Conservation (phyloP, 2,888 invertebrate genomes). For the Rosalia funebris region DNA sequence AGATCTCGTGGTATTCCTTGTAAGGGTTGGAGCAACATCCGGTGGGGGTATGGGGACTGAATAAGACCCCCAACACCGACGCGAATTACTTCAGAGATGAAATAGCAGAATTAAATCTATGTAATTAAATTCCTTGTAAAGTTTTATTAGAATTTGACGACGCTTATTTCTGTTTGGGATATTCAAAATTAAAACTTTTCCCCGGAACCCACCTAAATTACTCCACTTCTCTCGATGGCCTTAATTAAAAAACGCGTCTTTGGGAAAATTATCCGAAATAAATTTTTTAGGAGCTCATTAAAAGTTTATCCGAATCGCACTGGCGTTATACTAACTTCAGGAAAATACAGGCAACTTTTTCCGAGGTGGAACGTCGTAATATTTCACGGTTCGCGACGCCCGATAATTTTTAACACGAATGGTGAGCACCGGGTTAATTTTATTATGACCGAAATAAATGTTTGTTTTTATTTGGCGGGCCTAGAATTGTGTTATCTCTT, state of each 20-base stretch:
- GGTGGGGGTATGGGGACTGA: too few species aligned
- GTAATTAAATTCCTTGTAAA: conserved; percentile 20
- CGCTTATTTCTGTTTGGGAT: conserved; percentile 15
- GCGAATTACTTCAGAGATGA: conserved; percentile 1
- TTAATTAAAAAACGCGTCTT: conserved; percentile 18
- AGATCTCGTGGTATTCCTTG: too few species aligned
- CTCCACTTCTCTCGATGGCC: conserved; percentile 7
- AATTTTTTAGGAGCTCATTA: conserved; percentile 18
- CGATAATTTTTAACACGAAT: neutral
- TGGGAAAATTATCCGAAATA: conserved; percentile 20
- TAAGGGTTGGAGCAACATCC: too few species aligned
- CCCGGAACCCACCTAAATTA: neutral
- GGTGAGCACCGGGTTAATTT: neutral
- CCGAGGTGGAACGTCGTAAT: neutral
- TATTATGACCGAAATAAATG: neutral
- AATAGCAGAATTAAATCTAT: conserved; percentile 18
- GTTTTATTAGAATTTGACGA: conserved; percentile 17
- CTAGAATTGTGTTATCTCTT: neutral
- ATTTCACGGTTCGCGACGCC: neutral
- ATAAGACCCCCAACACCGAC: too few species aligned
- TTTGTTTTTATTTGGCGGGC: neutral
- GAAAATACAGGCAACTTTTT: neutral
- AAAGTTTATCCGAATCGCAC: conserved; percentile 6
- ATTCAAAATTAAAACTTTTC: conserved; percentile 25
- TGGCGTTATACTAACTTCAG: neutral